Conservation (phyloP, 2,797 vertebrate genomes). For the Sphenodon punctatus region DNA sequence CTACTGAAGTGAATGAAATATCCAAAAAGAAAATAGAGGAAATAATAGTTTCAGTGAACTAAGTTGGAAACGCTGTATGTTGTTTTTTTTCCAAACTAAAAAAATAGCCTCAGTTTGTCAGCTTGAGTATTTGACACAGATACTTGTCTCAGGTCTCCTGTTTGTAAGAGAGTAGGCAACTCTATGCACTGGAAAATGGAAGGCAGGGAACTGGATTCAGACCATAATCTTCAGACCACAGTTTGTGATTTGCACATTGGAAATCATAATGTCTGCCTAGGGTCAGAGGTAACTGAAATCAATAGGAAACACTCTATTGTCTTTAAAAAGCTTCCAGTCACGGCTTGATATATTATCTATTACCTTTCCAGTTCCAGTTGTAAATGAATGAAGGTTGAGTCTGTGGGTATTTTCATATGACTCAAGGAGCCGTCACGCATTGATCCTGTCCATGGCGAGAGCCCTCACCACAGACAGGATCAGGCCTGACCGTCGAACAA, state of each 20-base stretch:
- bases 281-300: accelerated
- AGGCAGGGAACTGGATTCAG: accelerated
- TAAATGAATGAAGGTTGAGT: background rate
- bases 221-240: accelerated
- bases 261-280: accelerated
- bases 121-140: too few relatives aligned
- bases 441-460: too few relatives aligned
- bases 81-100: too few relatives aligned
- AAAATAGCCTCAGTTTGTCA: too few relatives aligned
- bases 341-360: accelerated
- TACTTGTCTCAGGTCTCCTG: background rate
- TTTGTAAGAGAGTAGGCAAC: background rate
- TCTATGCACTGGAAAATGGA: accelerated
- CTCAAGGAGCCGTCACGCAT: too few relatives aligned
- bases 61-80: too few relatives aligned
- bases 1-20: too few relatives aligned
- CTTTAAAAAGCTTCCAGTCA: background rate
- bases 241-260: accelerated
- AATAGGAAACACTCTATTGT: background rate
- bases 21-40: too few relatives aligned
- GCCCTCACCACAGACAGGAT: too few relatives aligned
- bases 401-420: too few relatives aligned
- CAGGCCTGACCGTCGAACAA: too few relatives aligned
- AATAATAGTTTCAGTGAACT: too few relatives aligned
- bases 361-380: background rate